A percentile compares a stretch with the other conserved stretches of the same genome.
These are phyloP conservation scores for Halcyon malimbica DNA, from an alignment of 2,113 vertebrate genomes.

Conservation along the genomic window DNA sequence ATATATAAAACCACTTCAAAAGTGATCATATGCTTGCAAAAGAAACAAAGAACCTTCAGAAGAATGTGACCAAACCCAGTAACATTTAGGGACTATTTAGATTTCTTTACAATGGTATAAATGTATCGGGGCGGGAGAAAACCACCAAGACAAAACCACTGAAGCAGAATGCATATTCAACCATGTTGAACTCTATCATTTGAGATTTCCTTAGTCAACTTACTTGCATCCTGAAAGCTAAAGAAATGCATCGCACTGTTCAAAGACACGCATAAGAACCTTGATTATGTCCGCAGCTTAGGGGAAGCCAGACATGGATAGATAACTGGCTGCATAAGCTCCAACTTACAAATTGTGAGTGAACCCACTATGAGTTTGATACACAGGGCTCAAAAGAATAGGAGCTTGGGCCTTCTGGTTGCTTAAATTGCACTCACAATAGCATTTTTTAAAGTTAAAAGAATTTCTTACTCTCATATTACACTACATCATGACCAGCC, in stretches of 20 bases:
- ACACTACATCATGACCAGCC: background rate
- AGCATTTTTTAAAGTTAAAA: background rate
- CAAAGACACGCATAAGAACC: background rate
- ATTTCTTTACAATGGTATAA: background rate
- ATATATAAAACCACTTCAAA: background rate
- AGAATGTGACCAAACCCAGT: background rate
- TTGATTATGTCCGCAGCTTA: background rate
- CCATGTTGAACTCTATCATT: background rate
- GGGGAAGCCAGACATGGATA: background rate
- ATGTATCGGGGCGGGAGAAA: rapidly evolving
- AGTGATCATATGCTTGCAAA: background rate
- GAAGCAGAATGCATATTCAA: background rate
- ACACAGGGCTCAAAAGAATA: background rate
- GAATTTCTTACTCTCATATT: slow-evolving; percentile 25
- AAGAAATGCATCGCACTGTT: background rate
- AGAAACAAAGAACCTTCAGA: background rate
- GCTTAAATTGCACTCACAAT: background rate
- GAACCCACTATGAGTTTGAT: background rate
- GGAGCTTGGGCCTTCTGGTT: background rate
- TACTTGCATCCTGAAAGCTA: background rate
- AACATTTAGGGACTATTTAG: background rate
- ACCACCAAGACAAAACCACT: background rate
- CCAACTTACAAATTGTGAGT: background rate
- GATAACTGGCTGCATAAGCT: background rate
- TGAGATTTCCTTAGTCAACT: background rate